Percentiles rank a stretch among this genome's conserved stretches.
Conservation (phyloP, 2,113 vertebrate genomes). For the Labrus mixtus region DNA sequence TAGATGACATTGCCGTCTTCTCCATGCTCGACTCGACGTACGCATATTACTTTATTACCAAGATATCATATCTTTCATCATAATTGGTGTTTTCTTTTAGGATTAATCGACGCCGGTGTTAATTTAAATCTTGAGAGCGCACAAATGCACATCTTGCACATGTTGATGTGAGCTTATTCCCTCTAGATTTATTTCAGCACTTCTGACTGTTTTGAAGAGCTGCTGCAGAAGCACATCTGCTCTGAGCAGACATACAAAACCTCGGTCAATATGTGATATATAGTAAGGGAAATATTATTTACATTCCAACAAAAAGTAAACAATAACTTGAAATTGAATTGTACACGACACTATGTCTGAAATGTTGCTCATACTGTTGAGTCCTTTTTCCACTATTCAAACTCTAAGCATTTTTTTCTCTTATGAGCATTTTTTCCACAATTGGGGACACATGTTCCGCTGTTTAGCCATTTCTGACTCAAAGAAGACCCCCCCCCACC, state of each 20-base stretch:
- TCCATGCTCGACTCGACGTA: neutral
- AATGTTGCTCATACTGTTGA: too few species aligned
- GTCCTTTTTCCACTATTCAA: too few species aligned
- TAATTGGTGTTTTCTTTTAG: neutral
- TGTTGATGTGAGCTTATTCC: slow-evolving; percentile 47
- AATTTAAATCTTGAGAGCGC: slow-evolving; percentile 17
- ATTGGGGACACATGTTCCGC: neutral
- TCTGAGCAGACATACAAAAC: slow-evolving; percentile 42
- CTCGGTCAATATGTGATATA: slow-evolving; percentile 6
- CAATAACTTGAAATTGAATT: too few species aligned
- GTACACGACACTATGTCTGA: too few species aligned
- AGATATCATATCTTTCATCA: neutral
- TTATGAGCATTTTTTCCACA: neutral
- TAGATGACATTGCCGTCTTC: neutral
- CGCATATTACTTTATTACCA: neutral
- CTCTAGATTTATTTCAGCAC: slow-evolving; percentile 44
- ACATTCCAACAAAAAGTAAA: neutral
- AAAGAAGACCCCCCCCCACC: neutral
- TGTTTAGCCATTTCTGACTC: neutral
- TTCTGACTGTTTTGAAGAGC: slow-evolving; percentile 55
- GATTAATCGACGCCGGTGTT: neutral
- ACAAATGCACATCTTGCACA: slow-evolving; percentile 27
- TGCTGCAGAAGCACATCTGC: slow-evolving; percentile 60
- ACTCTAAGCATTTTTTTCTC: too few species aligned
- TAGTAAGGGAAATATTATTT: neutral